Conservation (phyloP, 2,888 invertebrate genomes). For the Dyspetes luteomarginatus region DNA sequence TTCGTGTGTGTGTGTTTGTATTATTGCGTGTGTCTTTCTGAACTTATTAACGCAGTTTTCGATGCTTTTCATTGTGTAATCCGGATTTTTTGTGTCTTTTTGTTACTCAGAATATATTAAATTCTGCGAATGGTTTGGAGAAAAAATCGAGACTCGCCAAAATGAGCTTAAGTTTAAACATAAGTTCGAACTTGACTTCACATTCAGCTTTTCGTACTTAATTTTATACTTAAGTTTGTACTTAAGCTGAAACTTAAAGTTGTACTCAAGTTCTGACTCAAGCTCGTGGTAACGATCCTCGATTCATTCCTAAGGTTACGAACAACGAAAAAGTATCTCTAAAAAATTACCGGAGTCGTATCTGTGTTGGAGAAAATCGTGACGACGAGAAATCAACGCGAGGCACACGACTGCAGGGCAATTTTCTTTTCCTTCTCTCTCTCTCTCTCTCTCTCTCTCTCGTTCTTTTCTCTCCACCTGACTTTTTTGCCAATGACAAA, state of each 20-base stretch:
- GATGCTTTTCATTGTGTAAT: not conserved
- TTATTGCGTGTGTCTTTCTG: slow-evolving; percentile 8
- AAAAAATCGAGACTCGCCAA: no score
- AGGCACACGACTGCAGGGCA: slow-evolving; percentile 61
- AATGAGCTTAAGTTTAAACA: no score
- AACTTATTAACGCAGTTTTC: not conserved
- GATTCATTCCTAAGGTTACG: not conserved
- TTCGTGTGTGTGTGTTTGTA: slow-evolving; percentile 51
- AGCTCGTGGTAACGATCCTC: no score
- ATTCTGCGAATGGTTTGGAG: no score
- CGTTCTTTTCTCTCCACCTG: slow-evolving; percentile 17
- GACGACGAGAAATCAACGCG: slow-evolving; percentile 63
- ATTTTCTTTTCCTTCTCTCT: slow-evolving; percentile 10
- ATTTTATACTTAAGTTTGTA: no score
- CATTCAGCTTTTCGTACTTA: no score
- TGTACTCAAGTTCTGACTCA: no score
- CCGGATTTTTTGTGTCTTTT: not conserved
- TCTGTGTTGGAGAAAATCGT: slow-evolving; percentile 20
- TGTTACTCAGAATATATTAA: not conserved
- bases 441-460: slow-evolving; percentile 7
- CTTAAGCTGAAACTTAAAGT: no score
- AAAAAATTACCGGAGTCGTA: not conserved
- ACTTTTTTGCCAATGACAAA: not conserved
- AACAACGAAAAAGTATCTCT: not conserved
- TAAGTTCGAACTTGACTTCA: no score